phyloP scores from a whole-genome alignment of 2,113 vertebrate species.

The Gymnarchus niloticus region DNA sequence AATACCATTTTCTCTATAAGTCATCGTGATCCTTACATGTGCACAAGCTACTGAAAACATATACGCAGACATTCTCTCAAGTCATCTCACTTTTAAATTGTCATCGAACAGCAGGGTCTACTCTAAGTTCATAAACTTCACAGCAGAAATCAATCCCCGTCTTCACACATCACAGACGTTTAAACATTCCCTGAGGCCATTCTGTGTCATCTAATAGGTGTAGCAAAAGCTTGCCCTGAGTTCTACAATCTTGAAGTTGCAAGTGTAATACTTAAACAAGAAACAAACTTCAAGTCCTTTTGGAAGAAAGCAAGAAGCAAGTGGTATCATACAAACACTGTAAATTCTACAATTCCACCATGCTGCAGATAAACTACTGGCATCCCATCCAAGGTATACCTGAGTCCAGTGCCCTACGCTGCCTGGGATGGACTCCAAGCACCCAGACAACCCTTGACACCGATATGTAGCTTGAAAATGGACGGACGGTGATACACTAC shows the following conservation, averaged over 20 bases:
- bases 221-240: not conserved
- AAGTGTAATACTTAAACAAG: not conserved
- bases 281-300: constrained; percentile 11
- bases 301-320: not conserved
- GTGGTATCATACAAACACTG: not conserved
- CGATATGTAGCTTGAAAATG: no score
- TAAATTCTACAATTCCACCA: not conserved
- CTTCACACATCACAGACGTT: not conserved
- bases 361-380: no score
- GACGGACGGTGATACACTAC: no score
- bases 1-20: no score
- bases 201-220: not conserved
- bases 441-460: no score
- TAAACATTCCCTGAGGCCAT: not conserved
- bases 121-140: not conserved
- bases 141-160: not conserved
- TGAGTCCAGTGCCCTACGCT: no score
- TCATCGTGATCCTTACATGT: no score
- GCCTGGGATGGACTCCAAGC: no score
- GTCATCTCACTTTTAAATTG: not conserved
- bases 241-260: not conserved
- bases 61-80: not conserved
- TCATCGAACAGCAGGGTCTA: not conserved
- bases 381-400: no score
- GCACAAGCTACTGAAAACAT: not conserved